Evolutionary conservation across 2,113 vertebrate species (phyloP).

Genomic region (Labeo catla): DNA sequence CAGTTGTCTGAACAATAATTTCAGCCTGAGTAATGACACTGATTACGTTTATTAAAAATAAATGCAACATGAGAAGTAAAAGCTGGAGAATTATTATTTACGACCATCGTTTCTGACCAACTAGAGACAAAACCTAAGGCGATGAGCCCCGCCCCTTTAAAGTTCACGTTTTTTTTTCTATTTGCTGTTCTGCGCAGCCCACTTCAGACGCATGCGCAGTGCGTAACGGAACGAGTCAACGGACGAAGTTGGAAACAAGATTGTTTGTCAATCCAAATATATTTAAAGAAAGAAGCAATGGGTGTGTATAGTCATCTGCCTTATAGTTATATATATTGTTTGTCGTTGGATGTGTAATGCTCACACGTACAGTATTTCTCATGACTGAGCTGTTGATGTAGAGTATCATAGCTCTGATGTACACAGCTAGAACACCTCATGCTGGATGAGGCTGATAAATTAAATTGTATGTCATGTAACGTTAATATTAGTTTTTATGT

Average conservation of each 20-base stretch:
- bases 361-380: background rate
- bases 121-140: background rate
- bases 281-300: slow-evolving; percentile 21
- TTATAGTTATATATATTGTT: background rate
- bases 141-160: background rate
- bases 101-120: background rate
- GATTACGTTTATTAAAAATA: background rate
- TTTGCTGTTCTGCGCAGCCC: background rate
- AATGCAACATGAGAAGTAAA: background rate
- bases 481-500: background rate
- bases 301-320: slow-evolving; percentile 5
- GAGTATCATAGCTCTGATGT: background rate
- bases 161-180: background rate
- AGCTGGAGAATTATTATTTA: background rate
- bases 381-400: background rate
- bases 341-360: background rate
- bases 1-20: background rate
- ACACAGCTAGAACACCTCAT: slow-evolving; percentile 1
- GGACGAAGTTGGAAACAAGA: background rate
- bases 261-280: background rate
- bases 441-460: background rate
- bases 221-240: background rate
- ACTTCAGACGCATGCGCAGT: slow-evolving; percentile 22
- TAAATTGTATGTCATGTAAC: background rate
- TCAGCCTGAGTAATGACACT: background rate